phyloP scores from a whole-genome alignment of 1,140 invertebrate genomes.

The Harpegnathos saltator region DNA sequence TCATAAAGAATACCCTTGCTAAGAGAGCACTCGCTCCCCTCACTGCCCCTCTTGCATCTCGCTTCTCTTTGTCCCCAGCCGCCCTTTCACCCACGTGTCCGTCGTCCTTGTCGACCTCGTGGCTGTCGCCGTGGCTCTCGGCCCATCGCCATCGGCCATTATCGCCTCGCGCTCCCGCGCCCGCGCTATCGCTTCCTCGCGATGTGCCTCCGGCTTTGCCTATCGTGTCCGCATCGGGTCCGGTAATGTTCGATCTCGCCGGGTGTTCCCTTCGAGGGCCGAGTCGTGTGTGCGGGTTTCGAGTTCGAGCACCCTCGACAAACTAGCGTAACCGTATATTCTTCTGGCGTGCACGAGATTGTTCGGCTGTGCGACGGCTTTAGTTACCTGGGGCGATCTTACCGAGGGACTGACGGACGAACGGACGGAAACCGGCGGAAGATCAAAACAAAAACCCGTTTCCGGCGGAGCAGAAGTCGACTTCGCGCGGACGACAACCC shows the following conservation, averaged over 20 bases:
- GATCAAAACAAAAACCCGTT: too few relatives aligned
- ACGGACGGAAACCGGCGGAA: too few relatives aligned
- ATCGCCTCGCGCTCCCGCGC: constrained; percentile 12
- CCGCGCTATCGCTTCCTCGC: constrained; percentile 4
- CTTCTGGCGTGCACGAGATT: constrained; percentile 5
- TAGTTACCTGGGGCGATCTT: neutral
- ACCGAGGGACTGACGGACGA: neutral
- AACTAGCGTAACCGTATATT: constrained; percentile 20
- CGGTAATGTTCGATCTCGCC: constrained; percentile 25
- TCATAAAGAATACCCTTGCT: constrained; percentile 78
- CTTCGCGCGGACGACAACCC: too few relatives aligned
- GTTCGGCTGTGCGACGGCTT: neutral
- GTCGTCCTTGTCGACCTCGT: constrained; percentile 49
- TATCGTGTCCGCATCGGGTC: neutral
- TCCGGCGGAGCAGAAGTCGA: too few relatives aligned
- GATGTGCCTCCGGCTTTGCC: neutral
- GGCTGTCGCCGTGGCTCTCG: constrained; percentile 59
- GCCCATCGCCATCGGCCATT: constrained; percentile 13
- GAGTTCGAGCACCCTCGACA: constrained; percentile 30
- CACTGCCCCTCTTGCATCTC: constrained; percentile 1
- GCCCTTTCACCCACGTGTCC: neutral
- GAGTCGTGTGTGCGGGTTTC: neutral
- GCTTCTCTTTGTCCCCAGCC: constrained; percentile 20
- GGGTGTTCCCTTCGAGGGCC: constrained; percentile 7
- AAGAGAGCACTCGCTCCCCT: constrained; percentile 23